phyloP scores from a whole-genome alignment of 2,113 vertebrate genomes.

The Carassius carassius region DNA sequence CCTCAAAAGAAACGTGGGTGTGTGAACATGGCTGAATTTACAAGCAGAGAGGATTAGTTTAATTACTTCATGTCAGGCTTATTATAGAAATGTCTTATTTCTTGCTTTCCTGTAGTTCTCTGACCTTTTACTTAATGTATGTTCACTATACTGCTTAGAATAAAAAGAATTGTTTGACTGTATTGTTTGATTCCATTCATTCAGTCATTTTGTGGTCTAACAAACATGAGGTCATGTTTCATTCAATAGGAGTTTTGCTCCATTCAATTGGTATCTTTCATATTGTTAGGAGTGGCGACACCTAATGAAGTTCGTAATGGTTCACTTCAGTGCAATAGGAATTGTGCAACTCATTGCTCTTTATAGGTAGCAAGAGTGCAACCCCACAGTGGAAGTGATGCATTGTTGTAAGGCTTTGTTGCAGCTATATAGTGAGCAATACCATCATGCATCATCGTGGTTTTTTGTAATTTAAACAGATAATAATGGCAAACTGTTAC shows the following conservation, averaged over 20 bases:
- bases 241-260: not conserved
- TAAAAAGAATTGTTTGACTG: not conserved
- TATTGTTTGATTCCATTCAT: not conserved
- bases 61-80: not conserved
- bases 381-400: not conserved
- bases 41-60: not conserved
- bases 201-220: not conserved
- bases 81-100: constrained; percentile 4
- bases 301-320: constrained; percentile 4
- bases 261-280: not conserved
- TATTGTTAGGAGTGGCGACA: not conserved
- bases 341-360: constrained; percentile 28
- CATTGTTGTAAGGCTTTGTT: not conserved
- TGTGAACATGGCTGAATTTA: not conserved
- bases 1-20: constrained; percentile 15
- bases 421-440: not conserved
- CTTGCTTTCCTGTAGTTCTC: not conserved
- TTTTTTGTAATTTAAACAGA: not conserved
- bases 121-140: no score
- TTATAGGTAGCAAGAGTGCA: not conserved
- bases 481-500: not conserved
- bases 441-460: not conserved
- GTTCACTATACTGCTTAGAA: not conserved
- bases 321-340: constrained; percentile 22
- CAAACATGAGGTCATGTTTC: constrained; percentile 23